A percentile compares a stretch with the other conserved stretches of the same genome.
Evolutionary conservation across 2,888 invertebrate genomes (phyloP).

Genomic region (Sphaerophoria taeniata): DNA sequence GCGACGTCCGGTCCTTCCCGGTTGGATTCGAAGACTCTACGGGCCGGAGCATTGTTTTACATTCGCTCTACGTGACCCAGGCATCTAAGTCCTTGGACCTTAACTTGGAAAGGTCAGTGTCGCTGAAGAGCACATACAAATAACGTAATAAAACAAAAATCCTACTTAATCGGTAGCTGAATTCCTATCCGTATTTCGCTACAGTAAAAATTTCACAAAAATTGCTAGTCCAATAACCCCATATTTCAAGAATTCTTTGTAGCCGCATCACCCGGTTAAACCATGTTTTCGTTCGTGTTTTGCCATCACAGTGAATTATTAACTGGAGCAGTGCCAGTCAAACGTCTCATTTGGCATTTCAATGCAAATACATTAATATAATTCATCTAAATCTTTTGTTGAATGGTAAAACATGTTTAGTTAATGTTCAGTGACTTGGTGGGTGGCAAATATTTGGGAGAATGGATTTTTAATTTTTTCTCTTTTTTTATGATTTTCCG

Average conservation of each 20-base stretch:
- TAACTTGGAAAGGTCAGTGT: too few species aligned
- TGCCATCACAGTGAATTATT: slow-evolving; percentile 38
- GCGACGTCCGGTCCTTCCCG: too few species aligned
- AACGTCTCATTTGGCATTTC: slow-evolving; percentile 49
- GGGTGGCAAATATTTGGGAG: slow-evolving; percentile 59
- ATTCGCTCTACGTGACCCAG: too few species aligned
- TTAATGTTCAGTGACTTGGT: slow-evolving; percentile 64
- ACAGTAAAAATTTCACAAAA: too few species aligned
- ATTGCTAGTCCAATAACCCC: neutral
- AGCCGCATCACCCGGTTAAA: neutral
- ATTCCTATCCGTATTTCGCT: too few species aligned
- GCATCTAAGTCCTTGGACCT: too few species aligned
- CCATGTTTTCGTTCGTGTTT: neutral
- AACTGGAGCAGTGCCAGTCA: slow-evolving; percentile 68
- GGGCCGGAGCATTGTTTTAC: too few species aligned
- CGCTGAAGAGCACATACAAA: too few species aligned
- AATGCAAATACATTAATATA: slow-evolving; percentile 42
- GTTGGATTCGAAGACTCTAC: too few species aligned
- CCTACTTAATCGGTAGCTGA: too few species aligned
- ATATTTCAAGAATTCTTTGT: neutral
- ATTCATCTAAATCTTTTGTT: slow-evolving; percentile 50
- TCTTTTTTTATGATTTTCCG: neutral
- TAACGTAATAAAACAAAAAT: too few species aligned
- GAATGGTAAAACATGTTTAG: slow-evolving; percentile 64
- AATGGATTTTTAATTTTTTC: slow-evolving; percentile 38